These are phyloP conservation scores for Laupala kohalensis DNA, from an alignment of 1,140 invertebrate species.

Conservation along the genomic window DNA sequence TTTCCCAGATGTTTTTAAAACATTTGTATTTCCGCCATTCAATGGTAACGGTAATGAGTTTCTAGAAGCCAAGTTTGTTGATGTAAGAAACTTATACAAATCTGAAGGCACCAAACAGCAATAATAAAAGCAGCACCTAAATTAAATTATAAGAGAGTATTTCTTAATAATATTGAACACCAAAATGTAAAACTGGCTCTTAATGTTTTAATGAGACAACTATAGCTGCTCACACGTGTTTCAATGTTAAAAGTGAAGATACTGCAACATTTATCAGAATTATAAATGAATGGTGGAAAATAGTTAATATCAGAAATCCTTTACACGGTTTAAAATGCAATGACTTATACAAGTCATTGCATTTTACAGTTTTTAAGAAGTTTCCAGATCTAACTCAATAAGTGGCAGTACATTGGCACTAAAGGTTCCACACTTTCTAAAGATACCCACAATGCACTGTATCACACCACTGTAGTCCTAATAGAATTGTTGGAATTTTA, in stretches of 20 bases:
- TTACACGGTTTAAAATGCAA: not conserved
- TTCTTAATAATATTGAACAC: not conserved
- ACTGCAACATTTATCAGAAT: not conserved
- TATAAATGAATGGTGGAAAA: not conserved
- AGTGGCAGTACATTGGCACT: not conserved
- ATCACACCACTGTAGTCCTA: not conserved
- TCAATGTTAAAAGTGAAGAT: not conserved
- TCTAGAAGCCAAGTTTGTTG: not conserved
- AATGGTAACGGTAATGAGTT: not conserved
- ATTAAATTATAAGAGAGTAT: not conserved
- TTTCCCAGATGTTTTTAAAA: not conserved
- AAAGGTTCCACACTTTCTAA: not conserved
- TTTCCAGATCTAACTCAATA: not conserved
- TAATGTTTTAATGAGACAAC: not conserved
- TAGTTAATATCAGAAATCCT: not conserved
- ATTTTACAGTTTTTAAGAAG: too few species aligned
- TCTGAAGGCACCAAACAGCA: not conserved
- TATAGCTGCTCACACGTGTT: not conserved
- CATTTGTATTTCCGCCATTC: not conserved
- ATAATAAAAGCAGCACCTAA: not conserved
- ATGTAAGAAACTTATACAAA: not conserved
- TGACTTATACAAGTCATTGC: not conserved
- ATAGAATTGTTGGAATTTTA: not conserved
- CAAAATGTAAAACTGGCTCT: not conserved
- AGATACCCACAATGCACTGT: not conserved